Evolutionary conservation across 2,888 invertebrate genomes (phyloP).

Genomic region (Lasius platythorax): DNA sequence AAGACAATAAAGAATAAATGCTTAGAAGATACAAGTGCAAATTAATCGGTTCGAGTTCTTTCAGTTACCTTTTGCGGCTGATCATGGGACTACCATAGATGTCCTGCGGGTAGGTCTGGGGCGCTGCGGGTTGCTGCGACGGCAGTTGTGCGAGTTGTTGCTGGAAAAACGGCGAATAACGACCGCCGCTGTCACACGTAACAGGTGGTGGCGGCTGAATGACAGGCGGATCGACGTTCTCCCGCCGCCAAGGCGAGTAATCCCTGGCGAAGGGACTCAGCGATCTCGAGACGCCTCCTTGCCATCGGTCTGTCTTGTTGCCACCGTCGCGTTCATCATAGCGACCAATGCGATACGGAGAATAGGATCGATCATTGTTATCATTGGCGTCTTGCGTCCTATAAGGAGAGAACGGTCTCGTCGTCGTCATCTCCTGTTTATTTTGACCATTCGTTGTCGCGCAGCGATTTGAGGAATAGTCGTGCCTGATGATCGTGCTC

Average conservation of each 20-base stretch:
- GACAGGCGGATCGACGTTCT: slow-evolving; percentile 85
- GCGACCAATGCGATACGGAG: slow-evolving; percentile 79
- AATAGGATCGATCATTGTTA: slow-evolving; percentile 75
- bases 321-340: slow-evolving; percentile 77
- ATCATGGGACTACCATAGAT: slow-evolving; percentile 84
- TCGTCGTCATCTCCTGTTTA: slow-evolving; percentile 61
- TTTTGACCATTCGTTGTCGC: slow-evolving; percentile 72
- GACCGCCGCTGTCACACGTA: slow-evolving; percentile 78
- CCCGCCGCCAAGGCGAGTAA: slow-evolving; percentile 85
- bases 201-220: slow-evolving; percentile 73
- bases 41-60: not conserved
- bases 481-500: slow-evolving; percentile 51
- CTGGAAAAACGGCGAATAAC: slow-evolving; percentile 82
- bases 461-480: slow-evolving; percentile 71
- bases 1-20: not conserved
- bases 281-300: slow-evolving; percentile 78
- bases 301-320: slow-evolving; percentile 79
- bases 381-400: slow-evolving; percentile 76
- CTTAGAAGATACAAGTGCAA: too few relatives aligned
- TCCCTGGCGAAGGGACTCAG: slow-evolving; percentile 84
- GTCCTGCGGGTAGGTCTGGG: slow-evolving; percentile 82
- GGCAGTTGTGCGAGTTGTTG: slow-evolving; percentile 78
- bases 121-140: slow-evolving; percentile 77
- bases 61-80: slow-evolving; percentile 82
- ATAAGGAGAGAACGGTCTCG: slow-evolving; percentile 75